These are phyloP conservation scores for Cherax destructor DNA, from an alignment of 1,140 invertebrate species.

Conservation along the genomic window DNA sequence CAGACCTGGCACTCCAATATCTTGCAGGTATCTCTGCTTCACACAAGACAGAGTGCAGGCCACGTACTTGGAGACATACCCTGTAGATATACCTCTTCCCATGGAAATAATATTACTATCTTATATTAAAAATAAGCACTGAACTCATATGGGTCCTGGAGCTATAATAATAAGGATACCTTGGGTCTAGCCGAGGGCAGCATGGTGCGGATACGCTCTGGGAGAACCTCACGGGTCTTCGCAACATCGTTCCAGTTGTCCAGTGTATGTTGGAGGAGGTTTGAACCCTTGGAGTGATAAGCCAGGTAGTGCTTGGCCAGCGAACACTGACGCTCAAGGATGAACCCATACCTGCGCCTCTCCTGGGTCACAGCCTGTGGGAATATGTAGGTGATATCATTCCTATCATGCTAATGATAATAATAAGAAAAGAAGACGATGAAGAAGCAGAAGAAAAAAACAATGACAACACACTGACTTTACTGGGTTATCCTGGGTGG, in stretches of 20 bases:
- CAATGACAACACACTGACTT: not conserved
- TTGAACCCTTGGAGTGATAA: conserved; percentile 87
- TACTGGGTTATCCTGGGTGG: no score
- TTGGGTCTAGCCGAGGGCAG: conserved; percentile 41
- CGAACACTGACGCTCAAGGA: conserved; percentile 92
- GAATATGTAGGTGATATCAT: not conserved
- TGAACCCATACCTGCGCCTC: conserved; percentile 92
- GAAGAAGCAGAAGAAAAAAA: not conserved
- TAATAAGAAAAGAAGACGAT: no score
- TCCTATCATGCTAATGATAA: no score
- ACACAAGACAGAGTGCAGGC: no score
- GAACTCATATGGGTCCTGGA: no score
- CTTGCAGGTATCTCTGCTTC: no score
- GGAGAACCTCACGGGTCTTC: conserved; percentile 88
- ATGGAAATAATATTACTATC: no score
- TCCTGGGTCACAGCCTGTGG: conserved; percentile 94
- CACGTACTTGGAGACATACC: no score
- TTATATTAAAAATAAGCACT: no score
- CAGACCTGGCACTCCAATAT: no score
- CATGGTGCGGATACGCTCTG: conserved; percentile 79
- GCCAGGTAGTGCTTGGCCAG: conserved; percentile 93
- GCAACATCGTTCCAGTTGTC: conserved; percentile 93
- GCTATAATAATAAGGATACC: not conserved
- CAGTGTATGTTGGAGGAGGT: conserved; percentile 85
- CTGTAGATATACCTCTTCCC: no score